Evolutionary conservation across 2,888 invertebrate species (phyloP), one percentile per base, ranked within the genome.

Genomic region (Lamproptera curius): DNA sequence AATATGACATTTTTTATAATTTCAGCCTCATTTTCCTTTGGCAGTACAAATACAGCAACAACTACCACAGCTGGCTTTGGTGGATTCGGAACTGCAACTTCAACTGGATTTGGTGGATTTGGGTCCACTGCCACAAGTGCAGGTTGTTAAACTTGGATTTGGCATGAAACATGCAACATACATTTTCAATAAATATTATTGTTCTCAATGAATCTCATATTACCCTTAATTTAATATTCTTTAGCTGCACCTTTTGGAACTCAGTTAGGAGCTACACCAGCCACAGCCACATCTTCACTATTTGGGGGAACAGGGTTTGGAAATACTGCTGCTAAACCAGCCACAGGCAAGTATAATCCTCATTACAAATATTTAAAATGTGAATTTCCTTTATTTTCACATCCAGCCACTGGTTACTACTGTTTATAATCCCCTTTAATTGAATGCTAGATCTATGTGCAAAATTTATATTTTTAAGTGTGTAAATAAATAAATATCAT

Each of bases 301-400:
- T 91, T 91, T 71, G 90, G 91, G 15, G 77, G 76, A 1, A 61
- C 81, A 11, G 77, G 76, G 3, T 90, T 90, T 59, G 89, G 89
- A 16, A 65, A 64, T 9, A 75, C 87, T 28, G 70, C 87, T 42
- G 79, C 87, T 31, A 87, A 89, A 56, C 81, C 89, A 36, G 57
- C 76, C 28, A 73, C 81, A 65, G 84, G 85, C 80, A 63, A 38
- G 35, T 31, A 40, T 1, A 34, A 9, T 42, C n/a, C n/a, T 10
- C 10, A 35, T 35, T 20, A 33, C 3, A 26, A n/a, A n/a, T n/a
- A n/a, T n/a, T n/a, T n/a, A n/a, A n/a, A 15, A 38, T 38, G 9
- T 36, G 8, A 36, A n/a, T 16, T n/a, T n/a, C n/a, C n/a, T n/a
- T n/a, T n/a, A n/a, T n/a, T n/a, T n/a, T n/a, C n/a, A n/a, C n/a